Evolutionary conservation across 2,888 invertebrate species (phyloP), one percentile per base, ranked within the genome.

Genomic region (Ceriagrion tenellum): DNA sequence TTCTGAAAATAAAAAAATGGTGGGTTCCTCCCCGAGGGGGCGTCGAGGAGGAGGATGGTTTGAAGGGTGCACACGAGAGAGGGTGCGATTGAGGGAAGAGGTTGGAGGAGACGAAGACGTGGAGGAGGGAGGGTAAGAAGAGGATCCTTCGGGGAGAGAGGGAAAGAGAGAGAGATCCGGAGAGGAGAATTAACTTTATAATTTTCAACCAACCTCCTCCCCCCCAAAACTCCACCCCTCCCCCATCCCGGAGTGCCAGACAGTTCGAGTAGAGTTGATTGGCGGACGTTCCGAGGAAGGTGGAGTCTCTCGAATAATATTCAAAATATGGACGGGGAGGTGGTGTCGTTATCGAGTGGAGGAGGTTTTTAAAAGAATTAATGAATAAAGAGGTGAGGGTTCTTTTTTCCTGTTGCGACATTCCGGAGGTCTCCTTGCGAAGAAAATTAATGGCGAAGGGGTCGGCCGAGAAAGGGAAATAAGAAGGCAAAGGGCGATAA

Each of bases 131-230:
- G 74, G 81, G 3, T 30, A 35, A 81, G 81, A 26, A 18, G 18
- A 81, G 35, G 81, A 35, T 13, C 13, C 30, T 69, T 47, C 8
- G n/a, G 13, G 81, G 81, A 81, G 35, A 3, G n/a, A 26, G 81
- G 16, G 35, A 13, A 3, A 35, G 81, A 81, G 35, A 3, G n/a
- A 26, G 81, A 35, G 35, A 13, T 8, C 20, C 16, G 81, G 81
- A 81, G n/a, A 81, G 81, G 81, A 81, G 81, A 35, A 35, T 81
- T 35, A 81, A 81, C 81, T 81, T 81, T 35, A 81, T 81, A 81
- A 81, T 35, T 81, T 35, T 35, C n/a, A 35, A 59, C 59, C 16
- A 59, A 6, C 12, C 59, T 20, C 59, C 59, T 16, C 18, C 59
- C 59, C 18, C 59, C 59, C 18, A 59, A n/a, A n/a, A n/a, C n/a